Conservation (phyloP, 2,113 vertebrate genomes). For the Seriola rivoliana region DNA sequence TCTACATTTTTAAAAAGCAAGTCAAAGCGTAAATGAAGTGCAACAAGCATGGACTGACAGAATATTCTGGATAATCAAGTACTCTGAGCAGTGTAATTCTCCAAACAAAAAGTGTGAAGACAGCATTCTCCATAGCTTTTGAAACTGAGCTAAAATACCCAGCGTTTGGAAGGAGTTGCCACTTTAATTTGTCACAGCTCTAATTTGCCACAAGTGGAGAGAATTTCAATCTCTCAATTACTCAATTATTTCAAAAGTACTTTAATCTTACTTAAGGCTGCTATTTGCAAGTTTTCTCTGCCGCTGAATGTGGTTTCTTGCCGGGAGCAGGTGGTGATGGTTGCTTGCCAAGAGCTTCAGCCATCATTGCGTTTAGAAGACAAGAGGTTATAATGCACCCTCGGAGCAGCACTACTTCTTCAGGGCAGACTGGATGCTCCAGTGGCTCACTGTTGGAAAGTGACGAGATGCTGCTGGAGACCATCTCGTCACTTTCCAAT, state of each 20-base stretch:
- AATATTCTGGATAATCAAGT: slow-evolving; percentile 30
- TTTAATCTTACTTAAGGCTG: background rate
- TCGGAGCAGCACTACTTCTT: too few relatives aligned
- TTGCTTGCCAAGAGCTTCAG: too few relatives aligned
- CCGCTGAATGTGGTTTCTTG: too few relatives aligned
- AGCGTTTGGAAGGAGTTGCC: slow-evolving; percentile 24
- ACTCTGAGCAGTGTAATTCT: slow-evolving; percentile 23
- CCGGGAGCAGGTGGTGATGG: too few relatives aligned
- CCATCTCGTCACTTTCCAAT: too few relatives aligned
- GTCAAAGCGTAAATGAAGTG: background rate
- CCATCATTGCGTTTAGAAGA: too few relatives aligned
- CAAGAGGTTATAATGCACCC: too few relatives aligned
- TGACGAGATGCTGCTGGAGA: too few relatives aligned
- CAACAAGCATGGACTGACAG: slow-evolving; percentile 38
- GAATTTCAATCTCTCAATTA: slow-evolving; percentile 31
- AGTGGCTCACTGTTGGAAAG: too few relatives aligned
- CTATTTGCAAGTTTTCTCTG: too few relatives aligned
- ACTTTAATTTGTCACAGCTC: slow-evolving; percentile 46
- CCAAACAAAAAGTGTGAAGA: slow-evolving; percentile 41
- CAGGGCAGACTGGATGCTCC: too few relatives aligned
- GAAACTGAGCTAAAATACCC: slow-evolving; percentile 27
- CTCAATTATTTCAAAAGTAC: slow-evolving; percentile 26
- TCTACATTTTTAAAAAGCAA: slow-evolving; percentile 21
- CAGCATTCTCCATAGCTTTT: slow-evolving; percentile 26
- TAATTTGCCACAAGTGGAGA: slow-evolving; percentile 38